A percentile compares a stretch with the other conserved stretches of the same genome.
phyloP scores from a whole-genome alignment of 2,888 invertebrate genomes.

The Drosophila ustulata region DNA sequence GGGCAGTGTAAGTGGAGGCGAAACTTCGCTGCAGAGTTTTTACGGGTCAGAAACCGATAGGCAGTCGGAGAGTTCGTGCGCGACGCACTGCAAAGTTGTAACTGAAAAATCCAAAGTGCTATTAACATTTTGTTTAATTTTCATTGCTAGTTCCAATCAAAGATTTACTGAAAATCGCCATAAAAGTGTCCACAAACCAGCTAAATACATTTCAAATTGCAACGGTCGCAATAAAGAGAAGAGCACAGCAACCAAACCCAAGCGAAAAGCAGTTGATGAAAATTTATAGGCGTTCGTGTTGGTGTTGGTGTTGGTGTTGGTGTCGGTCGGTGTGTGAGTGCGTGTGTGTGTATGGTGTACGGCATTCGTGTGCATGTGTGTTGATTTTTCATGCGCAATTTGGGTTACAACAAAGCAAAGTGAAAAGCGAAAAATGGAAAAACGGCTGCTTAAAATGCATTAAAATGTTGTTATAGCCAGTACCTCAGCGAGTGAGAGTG shows the following conservation, averaged over 20 bases:
- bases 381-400: conserved; percentile 78
- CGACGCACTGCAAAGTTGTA: conserved; percentile 50
- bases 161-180: conserved; percentile 39
- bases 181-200: conserved; percentile 16
- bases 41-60: conserved; percentile 74
- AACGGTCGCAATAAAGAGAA: conserved; percentile 21
- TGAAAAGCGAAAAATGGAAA: conserved; percentile 49
- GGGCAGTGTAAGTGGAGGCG: conserved; percentile 54
- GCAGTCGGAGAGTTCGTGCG: conserved; percentile 68
- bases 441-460: conserved; percentile 74
- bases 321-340: conserved; percentile 26
- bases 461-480: conserved; percentile 59
- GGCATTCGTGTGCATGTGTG: conserved; percentile 45
- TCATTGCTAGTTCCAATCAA: conserved; percentile 22
- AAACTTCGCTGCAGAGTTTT: conserved; percentile 77
- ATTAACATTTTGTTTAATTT: conserved; percentile 26
- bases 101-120: conserved; percentile 42
- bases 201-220: conserved; percentile 21
- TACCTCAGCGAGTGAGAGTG: neutral
- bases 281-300: conserved; percentile 36
- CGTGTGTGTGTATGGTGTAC: conserved; percentile 27
- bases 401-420: conserved; percentile 76
- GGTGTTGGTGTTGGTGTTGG: conserved; percentile 7
- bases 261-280: conserved; percentile 34
- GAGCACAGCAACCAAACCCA: conserved; percentile 21